phyloP scores from a whole-genome alignment of 2,888 invertebrate genomes.

The Endotricha flammealis region DNA sequence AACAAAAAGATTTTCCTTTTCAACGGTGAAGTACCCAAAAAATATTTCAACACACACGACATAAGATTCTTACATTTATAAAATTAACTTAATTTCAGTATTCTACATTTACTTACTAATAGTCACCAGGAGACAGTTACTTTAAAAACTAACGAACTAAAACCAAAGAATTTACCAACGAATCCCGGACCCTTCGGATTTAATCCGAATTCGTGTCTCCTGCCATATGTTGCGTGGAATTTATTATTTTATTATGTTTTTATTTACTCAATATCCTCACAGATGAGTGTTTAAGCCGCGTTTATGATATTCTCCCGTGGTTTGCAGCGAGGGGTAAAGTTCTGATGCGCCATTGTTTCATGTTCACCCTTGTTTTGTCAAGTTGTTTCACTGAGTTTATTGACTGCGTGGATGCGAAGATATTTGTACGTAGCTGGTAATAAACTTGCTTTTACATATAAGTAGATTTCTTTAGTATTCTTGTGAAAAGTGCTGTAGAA shows the following conservation, averaged over 20 bases:
- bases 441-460: too few relatives aligned
- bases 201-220: constrained; percentile 36
- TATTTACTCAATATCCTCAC: constrained; percentile 69
- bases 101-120: too few relatives aligned
- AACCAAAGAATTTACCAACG: constrained; percentile 11
- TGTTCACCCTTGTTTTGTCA: constrained; percentile 60
- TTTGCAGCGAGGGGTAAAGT: constrained; percentile 56
- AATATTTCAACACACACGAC: too few relatives aligned
- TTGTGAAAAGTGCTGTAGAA: too few relatives aligned
- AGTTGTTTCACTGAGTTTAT: constrained; percentile 50
- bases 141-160: too few relatives aligned
- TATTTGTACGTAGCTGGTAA: constrained; percentile 1
- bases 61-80: too few relatives aligned
- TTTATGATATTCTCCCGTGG: constrained; percentile 76
- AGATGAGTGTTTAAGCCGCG: constrained; percentile 76
- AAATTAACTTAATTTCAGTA: too few relatives aligned
- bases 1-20: too few relatives aligned
- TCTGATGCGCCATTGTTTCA: constrained; percentile 68
- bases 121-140: too few relatives aligned
- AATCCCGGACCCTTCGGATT: constrained; percentile 22
- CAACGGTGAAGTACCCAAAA: too few relatives aligned
- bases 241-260: constrained; percentile 76
- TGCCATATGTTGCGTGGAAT: constrained; percentile 71
- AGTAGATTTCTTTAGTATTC: not conserved
- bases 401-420: constrained; percentile 11